Conservation (phyloP, 2,888 invertebrate genomes). For the Sycophila texana region DNA sequence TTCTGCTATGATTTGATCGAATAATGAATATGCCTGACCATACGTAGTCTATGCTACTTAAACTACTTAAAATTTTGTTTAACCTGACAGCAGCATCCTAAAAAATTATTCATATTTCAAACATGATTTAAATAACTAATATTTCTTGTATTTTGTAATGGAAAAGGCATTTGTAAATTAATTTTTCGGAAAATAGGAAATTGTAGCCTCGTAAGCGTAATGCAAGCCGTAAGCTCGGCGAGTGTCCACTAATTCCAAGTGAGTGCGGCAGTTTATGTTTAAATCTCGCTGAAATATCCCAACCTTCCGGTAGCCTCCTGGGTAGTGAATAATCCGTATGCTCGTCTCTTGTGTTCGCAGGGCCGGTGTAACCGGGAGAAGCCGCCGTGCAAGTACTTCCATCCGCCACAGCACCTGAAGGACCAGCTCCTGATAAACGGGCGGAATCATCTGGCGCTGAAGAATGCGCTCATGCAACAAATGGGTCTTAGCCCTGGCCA, state of each 20-base stretch:
- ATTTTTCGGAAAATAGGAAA: too few relatives aligned
- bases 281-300: too few relatives aligned
- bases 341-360: constrained; percentile 79
- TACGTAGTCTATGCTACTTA: constrained; percentile 4
- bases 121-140: too few relatives aligned
- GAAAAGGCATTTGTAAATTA: too few relatives aligned
- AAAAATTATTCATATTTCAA: too few relatives aligned
- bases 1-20: too few relatives aligned
- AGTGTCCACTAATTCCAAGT: too few relatives aligned
- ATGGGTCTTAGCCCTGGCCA: constrained; percentile 96
- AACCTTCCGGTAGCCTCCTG: neutral
- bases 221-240: too few relatives aligned
- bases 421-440: constrained; percentile 99
- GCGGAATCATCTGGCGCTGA: constrained; percentile 98
- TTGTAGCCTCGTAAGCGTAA: too few relatives aligned
- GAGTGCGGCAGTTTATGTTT: too few relatives aligned
- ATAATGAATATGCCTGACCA: constrained; percentile 4
- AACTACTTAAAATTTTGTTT: neutral
- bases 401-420: constrained; percentile 99
- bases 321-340: neutral
- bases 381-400: constrained; percentile 99
- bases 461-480: constrained; percentile 98
- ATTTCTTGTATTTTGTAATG: too few relatives aligned
- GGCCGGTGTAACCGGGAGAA: constrained; percentile 99
- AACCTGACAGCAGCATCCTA: neutral